Evolutionary conservation across 2,113 vertebrate genomes (phyloP).

Genomic region (Pipra filicauda): DNA sequence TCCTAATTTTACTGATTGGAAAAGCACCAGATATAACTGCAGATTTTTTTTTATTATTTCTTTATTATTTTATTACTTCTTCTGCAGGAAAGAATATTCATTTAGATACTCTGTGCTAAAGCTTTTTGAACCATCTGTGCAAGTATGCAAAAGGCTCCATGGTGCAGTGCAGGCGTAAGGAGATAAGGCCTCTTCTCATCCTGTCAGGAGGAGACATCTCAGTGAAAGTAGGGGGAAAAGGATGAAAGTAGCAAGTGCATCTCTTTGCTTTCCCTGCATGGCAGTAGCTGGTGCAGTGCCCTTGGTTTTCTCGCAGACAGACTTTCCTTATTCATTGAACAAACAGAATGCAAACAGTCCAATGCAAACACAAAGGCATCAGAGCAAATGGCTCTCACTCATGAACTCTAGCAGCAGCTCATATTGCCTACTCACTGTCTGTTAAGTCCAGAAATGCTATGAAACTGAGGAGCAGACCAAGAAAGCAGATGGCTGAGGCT

Average conservation of each 20-base stretch:
- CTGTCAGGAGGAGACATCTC: not conserved
- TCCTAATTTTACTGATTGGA: not conserved
- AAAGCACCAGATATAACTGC: not conserved
- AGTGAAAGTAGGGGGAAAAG: not conserved
- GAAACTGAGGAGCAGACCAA: not conserved
- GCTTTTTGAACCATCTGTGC: not conserved
- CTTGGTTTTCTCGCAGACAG: not conserved
- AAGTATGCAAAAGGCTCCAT: not conserved
- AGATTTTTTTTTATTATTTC: not conserved
- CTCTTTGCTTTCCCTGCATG: not conserved
- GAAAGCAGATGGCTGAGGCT: not conserved
- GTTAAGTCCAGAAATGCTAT: not conserved
- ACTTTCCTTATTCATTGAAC: fast-evolving
- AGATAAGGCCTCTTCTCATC: not conserved
- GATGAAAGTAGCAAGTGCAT: not conserved
- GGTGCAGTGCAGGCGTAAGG: not conserved
- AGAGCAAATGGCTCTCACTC: not conserved
- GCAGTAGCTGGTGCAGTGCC: not conserved
- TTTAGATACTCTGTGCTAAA: not conserved
- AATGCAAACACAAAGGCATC: not conserved
- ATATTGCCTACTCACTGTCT: not conserved
- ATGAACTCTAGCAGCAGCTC: not conserved
- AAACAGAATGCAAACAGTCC: not conserved
- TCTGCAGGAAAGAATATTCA: not conserved
- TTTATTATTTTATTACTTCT: not conserved